Base-by-base conservation (phyloP, 2,888 invertebrate species). In the Ethmia dodecea region DNA sequence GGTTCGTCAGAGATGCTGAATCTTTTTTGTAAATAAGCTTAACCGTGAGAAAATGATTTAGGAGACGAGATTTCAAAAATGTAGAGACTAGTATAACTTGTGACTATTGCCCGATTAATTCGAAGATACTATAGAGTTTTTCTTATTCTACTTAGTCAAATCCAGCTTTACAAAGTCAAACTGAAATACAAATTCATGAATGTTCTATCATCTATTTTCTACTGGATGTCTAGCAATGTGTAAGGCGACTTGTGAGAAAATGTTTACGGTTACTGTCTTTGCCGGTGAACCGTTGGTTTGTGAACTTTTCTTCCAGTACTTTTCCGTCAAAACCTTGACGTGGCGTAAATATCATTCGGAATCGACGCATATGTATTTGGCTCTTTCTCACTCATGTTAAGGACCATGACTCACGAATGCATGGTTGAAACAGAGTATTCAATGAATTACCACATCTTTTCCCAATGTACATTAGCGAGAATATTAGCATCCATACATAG, bases 251-350 rank as follows among this genome's bases (percentile, higher is more conserved):
- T 22, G n/a, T 6, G n/a, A 50, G 15, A 59, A 72, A 73, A 63
- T 59, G 74, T 78, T 73, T 39, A 28, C 36, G 22, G 52, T 48
- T 20, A 12, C 70, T 71, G 64, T 12, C 42, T 18, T 37, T 40
- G 42, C 43, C 29, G 40, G 37, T 43, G 37, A 45, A 46, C 51
- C 50, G 52, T 52, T 60, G 51, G 54, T 58, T 57, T 40, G 60
- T 53, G 44, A 49, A 64, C 61, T 68, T 70, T 76, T 74, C 64
- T 64, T 62, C 58, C 66, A 68, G 80, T 79, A 77, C 60, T 75
- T 77, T 79, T 79, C 80, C 77, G 69, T 66, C 49, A 47, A 50
- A 62, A 52, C 56, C 61, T 63, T 59, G 56, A 43, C 49, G 54
- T 49, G 57, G 54, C 49, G 57, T 45, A 26, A 48, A n/a, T 43